Evolutionary conservation across 2,113 vertebrate genomes (phyloP).

Genomic region (Sylvia atricapilla): DNA sequence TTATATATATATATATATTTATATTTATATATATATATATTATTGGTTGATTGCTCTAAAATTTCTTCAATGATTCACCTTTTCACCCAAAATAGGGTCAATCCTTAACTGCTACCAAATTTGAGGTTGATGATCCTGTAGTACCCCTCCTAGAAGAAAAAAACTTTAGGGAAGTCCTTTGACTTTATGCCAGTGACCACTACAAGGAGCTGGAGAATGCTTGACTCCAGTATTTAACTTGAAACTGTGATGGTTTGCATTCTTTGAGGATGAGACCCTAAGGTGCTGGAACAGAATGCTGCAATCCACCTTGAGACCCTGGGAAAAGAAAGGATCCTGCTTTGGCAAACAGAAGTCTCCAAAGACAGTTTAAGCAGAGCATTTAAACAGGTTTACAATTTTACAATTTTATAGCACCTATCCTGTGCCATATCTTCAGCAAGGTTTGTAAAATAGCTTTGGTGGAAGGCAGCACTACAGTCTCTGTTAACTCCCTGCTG

Average conservation of each 20-base stretch:
- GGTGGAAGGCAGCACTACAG: not conserved
- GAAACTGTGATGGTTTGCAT: not conserved
- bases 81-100: not conserved
- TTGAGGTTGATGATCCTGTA: not conserved
- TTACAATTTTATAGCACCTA: not conserved
- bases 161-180: too few relatives aligned
- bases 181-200: not conserved
- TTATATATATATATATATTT: not conserved
- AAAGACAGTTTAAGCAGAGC: not conserved
- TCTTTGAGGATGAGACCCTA: not conserved
- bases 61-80: not conserved
- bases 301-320: not conserved
- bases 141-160: not conserved
- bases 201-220: not conserved
- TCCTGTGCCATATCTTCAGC: not conserved
- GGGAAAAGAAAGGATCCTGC: not conserved
- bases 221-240: not conserved
- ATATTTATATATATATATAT: not conserved
- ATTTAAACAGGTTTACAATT: not conserved
- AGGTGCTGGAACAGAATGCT: not conserved
- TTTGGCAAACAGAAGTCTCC: not conserved
- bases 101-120: not conserved
- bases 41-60: not conserved
- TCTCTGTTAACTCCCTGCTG: not conserved
- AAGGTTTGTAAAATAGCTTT: not conserved